Percentiles rank a stretch among this genome's conserved stretches.
Conservation (phyloP, 2,797 vertebrate genomes). For the Myotis pilosus region DNA sequence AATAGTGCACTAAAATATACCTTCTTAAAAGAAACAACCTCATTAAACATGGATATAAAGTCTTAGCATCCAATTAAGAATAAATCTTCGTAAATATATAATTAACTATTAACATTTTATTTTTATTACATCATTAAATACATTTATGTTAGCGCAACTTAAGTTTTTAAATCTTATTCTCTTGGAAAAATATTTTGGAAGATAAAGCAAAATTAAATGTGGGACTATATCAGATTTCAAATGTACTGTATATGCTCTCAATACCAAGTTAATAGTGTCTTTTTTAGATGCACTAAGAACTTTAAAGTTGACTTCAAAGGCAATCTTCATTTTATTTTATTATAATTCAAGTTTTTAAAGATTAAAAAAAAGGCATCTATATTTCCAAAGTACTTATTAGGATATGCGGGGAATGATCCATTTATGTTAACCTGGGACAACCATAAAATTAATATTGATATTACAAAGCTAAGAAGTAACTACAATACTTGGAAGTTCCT, state of each 20-base stretch:
- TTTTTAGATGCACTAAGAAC: background rate
- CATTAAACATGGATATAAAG: background rate
- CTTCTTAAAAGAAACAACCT: background rate
- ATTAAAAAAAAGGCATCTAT: background rate
- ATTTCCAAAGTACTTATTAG: constrained; percentile 32
- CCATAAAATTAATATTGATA: background rate
- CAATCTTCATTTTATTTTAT: background rate
- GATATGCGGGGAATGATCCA: background rate
- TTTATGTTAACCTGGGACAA: background rate
- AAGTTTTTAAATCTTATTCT: constrained; percentile 20
- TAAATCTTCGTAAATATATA: constrained; percentile 12
- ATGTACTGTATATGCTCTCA: background rate
- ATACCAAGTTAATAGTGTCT: background rate
- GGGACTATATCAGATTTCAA: background rate
- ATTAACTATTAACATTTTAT: background rate
- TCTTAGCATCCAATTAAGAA: constrained; percentile 17
- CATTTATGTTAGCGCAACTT: background rate
- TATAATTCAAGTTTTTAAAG: background rate
- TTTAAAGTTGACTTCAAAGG: constrained; percentile 21
- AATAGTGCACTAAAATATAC: background rate
- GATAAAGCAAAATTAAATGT: background rate
- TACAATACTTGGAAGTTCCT: background rate
- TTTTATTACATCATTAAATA: background rate
- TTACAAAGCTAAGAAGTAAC: background rate
- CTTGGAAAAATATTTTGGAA: background rate